Base-by-base conservation (phyloP, 2,888 invertebrate species). In the Apodemia zela region DNA sequence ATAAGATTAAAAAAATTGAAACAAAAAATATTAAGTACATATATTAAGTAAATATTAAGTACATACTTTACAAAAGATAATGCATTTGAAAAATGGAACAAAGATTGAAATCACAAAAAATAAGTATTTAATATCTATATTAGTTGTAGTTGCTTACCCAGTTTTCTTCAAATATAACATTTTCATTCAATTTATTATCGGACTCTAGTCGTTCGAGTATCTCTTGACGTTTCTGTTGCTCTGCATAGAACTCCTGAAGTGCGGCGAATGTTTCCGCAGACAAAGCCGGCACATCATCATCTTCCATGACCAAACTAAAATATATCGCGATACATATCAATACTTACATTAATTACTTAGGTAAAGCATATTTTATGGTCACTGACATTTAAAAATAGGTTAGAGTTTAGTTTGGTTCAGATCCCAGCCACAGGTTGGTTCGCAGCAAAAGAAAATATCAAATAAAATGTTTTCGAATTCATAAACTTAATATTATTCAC, bases 171-270 rank as follows among this genome's bases (percentile, higher is more conserved):
- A 97, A 94, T 60, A 89, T 75, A 65, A 93, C 89, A 70, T 93
- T 89, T 70, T 89, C 84, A 61, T 82, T 82, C 5, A 82, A 75
- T 69, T 92, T 85, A 35, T 89, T 80, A 61, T 92, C 87, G 47
- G 87, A 87, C 38, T 89, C 89, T 0, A 89, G 73, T 65, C 92
- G 88, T 6, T 84, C 75, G 49, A 94, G 84, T 69, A 93, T 91
- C 67, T 92, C 93, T 72, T 94, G 93, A 57, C 93, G 85, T 73
- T 94, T 93, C 59, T 93, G 87, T 79, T 95, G 95, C 78, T 97
- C 96, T 4, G 82, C 76, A 57, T 96, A 94, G 87, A 97, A 97
- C 82, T 97, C 95, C 73, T 95, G 94, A 0, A 97, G 87, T 1
- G 95, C 96, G 62, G 93, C 93, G 68, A 96, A 93, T 0, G 97